phyloP scores from a whole-genome alignment of 2,888 invertebrate species.

The Drosophila algonquin region DNA sequence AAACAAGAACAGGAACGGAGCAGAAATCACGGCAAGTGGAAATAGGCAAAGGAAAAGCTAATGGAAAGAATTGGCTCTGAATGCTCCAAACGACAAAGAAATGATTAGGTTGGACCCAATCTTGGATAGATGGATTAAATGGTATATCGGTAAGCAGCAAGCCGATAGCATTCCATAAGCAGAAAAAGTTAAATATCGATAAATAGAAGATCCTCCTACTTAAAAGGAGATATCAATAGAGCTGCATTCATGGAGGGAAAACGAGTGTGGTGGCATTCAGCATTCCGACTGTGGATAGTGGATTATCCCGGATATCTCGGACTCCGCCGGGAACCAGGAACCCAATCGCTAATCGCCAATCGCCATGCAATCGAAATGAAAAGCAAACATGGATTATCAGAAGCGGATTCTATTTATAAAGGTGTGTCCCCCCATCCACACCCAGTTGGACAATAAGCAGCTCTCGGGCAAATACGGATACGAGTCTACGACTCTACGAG shows the following conservation, averaged over 20 bases:
- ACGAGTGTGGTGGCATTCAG: neutral
- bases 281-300: neutral
- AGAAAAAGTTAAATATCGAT: too few species aligned
- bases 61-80: neutral
- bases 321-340: neutral
- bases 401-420: neutral
- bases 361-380: conserved; percentile 2
- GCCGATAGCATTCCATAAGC: too few species aligned
- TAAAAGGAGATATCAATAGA: too few species aligned
- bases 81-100: neutral
- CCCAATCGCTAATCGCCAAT: too few species aligned
- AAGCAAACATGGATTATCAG: conserved; percentile 6
- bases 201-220: too few species aligned
- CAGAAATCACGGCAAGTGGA: neutral
- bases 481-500: too few species aligned
- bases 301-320: neutral
- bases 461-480: conserved; percentile 1
- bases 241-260: too few species aligned
- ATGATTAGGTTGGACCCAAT: neutral
- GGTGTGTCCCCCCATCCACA: conserved; percentile 2
- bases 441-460: neutral
- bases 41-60: neutral
- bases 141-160: neutral
- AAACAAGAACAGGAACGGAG: conserved; percentile 2
- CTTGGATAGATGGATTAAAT: neutral